Evolutionary conservation across 2,797 vertebrate species (phyloP).

Genomic region (Eupleurogrammus muticus): DNA sequence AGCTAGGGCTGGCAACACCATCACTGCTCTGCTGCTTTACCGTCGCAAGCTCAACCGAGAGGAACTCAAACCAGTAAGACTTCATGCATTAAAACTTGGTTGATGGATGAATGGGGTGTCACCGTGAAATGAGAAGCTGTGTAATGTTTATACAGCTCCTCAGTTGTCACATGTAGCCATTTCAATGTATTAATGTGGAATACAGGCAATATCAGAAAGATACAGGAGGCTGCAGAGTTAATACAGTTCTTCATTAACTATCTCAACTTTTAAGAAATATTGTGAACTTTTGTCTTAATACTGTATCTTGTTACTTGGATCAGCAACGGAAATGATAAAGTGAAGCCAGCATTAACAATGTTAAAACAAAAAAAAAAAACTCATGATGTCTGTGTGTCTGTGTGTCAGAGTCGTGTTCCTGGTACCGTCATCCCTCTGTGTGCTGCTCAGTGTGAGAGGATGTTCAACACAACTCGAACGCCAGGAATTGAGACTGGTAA

Average conservation of each 20-base stretch:
- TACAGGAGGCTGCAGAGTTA: too few species aligned
- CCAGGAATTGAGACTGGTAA: slow-evolving; percentile 88
- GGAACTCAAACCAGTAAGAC: slow-evolving; percentile 91
- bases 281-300: neutral
- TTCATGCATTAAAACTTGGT: too few species aligned
- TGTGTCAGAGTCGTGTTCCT: slow-evolving; percentile 83
- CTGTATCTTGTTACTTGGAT: neutral
- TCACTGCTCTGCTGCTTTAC: slow-evolving; percentile 91
- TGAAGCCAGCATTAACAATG: neutral
- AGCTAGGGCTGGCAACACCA: slow-evolving; percentile 92
- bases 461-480: slow-evolving; percentile 91
- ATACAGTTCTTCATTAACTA: too few species aligned
- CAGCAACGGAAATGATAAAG: neutral
- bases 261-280: neutral
- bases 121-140: too few species aligned
- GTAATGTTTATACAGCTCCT: too few species aligned
- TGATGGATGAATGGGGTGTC: too few species aligned
- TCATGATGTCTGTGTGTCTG: neutral
- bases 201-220: too few species aligned
- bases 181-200: too few species aligned
- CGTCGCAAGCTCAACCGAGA: slow-evolving; percentile 92
- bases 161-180: too few species aligned
- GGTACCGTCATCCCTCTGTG: slow-evolving; percentile 88
- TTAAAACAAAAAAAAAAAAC: too few species aligned
- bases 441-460: slow-evolving; percentile 90